Conservation (phyloP, 2,797 vertebrate genomes). For the Scyliorhinus canicula region DNA sequence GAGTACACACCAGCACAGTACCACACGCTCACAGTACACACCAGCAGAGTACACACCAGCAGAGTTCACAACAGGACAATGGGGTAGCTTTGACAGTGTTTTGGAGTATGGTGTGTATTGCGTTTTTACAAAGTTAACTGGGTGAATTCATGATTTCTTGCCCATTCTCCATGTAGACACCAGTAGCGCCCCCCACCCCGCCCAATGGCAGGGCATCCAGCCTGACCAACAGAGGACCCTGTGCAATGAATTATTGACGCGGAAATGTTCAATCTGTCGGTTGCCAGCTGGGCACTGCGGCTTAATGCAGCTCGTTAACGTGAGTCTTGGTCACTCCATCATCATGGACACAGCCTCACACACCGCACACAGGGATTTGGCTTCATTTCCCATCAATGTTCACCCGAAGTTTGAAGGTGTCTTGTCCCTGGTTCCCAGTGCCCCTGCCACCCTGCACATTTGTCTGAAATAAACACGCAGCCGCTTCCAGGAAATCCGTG, state of each 20-base stretch:
- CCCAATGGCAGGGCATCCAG: background rate
- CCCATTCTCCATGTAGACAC: background rate
- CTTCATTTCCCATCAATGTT: background rate
- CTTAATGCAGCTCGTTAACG: background rate
- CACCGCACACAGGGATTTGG: background rate
- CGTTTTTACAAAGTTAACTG: background rate
- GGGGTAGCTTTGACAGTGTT: background rate
- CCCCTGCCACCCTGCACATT: too few relatives aligned
- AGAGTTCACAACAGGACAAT: too few relatives aligned
- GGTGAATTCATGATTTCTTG: background rate
- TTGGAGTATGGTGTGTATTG: background rate
- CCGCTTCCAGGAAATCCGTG: background rate
- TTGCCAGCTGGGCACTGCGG: background rate
- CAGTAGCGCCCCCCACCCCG: too few relatives aligned
- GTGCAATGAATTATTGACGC: background rate
- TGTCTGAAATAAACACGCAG: background rate
- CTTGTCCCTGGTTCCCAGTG: background rate
- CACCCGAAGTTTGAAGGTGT: background rate
- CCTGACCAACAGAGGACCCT: background rate
- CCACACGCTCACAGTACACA: too few relatives aligned
- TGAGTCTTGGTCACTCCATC: background rate
- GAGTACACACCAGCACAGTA: too few relatives aligned
- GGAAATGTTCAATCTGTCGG: background rate
- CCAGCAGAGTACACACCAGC: too few relatives aligned
- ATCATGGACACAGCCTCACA: too few relatives aligned